Base-by-base conservation (phyloP, 1,140 invertebrate genomes). In the Tribolium castaneum region DNA sequence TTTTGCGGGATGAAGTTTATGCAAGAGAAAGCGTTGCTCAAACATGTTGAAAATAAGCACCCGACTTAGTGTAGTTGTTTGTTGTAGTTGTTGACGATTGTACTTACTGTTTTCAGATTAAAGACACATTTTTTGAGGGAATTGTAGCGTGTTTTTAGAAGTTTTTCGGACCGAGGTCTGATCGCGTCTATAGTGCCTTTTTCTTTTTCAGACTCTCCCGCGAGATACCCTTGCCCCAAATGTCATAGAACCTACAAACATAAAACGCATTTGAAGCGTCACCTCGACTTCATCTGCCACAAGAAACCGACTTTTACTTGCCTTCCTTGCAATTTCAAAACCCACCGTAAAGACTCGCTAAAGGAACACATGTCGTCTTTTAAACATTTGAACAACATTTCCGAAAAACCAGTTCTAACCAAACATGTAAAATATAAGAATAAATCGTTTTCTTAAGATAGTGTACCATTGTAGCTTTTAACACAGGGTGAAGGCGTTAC, bases 261-360 rank as follows among this genome's bases (percentile, higher is more conserved):
- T 5, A 82, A 77, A 62, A 56, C 73, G 12, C 75, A 80, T 13
- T 72, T 85, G 6, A 56, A 51, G 6, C 82, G 80, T 10, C 86
- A 87, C 76, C 54, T 83, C 2, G 81, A 81, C 25, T 84, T 80
- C 59, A 80, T 85, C 56, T 87, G 86, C 72, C 84, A 83, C 6
- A 79, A 83, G 45, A 72, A 75, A 9, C 45, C 50, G 70, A 25
- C 89, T 80, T 93, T 92, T 86, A 87, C 89, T 83, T 92, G 92
- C 82, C 89, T 90, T 16, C 86, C 88, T 59, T 90, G 86, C 66
- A 35, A 75, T 56, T 75, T 30, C 30, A 54, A 34, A 45, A 56
- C 72, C 4, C 51, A 52, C 25, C 19, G 72, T 7, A 75, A 75
- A 22, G 72, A 75, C 25, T 34, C 49, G 5, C 14, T 75, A 10